phyloP scores from a whole-genome alignment of 2,888 invertebrate genomes.

The Lobophora halterata region DNA sequence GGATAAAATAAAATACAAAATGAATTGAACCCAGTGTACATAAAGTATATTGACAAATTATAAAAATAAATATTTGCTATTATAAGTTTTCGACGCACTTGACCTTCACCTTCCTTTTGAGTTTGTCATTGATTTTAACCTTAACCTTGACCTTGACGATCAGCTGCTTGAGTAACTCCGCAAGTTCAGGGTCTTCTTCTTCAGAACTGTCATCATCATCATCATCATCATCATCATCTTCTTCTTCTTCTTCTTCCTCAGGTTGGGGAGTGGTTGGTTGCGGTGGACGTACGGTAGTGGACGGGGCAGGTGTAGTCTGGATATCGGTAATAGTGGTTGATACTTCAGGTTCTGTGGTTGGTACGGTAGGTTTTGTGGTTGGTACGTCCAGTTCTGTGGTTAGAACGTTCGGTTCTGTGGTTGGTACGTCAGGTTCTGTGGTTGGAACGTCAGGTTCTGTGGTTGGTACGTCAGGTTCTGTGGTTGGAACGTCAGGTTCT shows the following conservation, averaged over 20 bases:
- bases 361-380: too few relatives aligned
- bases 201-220: conserved; percentile 35
- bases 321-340: neutral
- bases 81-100: conserved; percentile 14
- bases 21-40: too few relatives aligned
- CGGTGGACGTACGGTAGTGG: conserved; percentile 1
- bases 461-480: conserved; percentile 21
- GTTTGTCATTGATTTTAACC: conserved; percentile 54
- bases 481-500: conserved; percentile 11
- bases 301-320: conserved; percentile 4
- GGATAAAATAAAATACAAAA: too few relatives aligned
- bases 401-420: conserved; percentile 22
- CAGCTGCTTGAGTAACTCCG: conserved; percentile 57
- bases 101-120: conserved; percentile 37
- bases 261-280: conserved; percentile 26
- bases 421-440: conserved; percentile 18
- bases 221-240: conserved; percentile 33
- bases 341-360: conserved; percentile 6
- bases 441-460: conserved; percentile 12
- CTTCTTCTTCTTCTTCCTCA: conserved; percentile 39
- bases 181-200: conserved; percentile 50
- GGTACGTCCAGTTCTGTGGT: conserved; percentile 5
- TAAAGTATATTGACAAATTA: too few relatives aligned
- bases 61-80: neutral
- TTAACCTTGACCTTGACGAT: conserved; percentile 67